Base-by-base conservation (phyloP, 35 echinoderm and acorn worm species). In the Ophioderma brevispina region DNA sequence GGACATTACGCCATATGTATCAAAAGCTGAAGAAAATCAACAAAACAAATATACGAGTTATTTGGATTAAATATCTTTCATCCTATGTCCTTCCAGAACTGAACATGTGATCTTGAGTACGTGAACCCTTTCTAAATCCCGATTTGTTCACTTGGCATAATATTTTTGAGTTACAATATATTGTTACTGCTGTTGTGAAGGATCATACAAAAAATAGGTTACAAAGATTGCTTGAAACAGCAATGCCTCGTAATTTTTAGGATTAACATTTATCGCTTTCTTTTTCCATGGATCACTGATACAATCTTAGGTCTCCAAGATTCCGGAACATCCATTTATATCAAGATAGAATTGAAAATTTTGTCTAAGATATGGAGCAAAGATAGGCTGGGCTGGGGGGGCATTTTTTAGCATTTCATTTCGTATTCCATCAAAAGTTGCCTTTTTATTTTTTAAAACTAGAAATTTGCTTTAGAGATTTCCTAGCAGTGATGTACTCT, bases 231-330 rank as follows among this genome's bases (percentile, higher is more conserved):
- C 59, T 70, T 3, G 59, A 70, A 25, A 70, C 59, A 70, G 59
- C 59, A 25, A 70, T n/a, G n/a, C n/a, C n/a, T n/a, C n/a, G n/a
- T 70, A 70, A 70, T 70, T 70, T 70, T 70, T 70, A 70, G 59
- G 59, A 30, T 6, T 13, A n/a, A 70, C n/a, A 15, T 25, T 18
- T 70, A 70, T 70, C 59, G n/a, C 59, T 25, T 30, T 70, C n/a
- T 70, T n/a, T n/a, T n/a, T n/a, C n/a, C n/a, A 70, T 70, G 59
- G 2, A 70, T 52, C 21, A 52, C 46, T 52, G 46, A 52, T 8
- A 52, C 8, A 21, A 21, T 25, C 10, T 25, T 70, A 15, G n/a
- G 23, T 25, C 59, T 70, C 59, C 59, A 70, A 13, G 59, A 18
- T 2, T 6, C 6, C 10, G 59, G 59, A 1, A 70, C 10, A 70